phyloP scores from a whole-genome alignment of 2,113 vertebrate species.

The Dryoscopus gambensis region DNA sequence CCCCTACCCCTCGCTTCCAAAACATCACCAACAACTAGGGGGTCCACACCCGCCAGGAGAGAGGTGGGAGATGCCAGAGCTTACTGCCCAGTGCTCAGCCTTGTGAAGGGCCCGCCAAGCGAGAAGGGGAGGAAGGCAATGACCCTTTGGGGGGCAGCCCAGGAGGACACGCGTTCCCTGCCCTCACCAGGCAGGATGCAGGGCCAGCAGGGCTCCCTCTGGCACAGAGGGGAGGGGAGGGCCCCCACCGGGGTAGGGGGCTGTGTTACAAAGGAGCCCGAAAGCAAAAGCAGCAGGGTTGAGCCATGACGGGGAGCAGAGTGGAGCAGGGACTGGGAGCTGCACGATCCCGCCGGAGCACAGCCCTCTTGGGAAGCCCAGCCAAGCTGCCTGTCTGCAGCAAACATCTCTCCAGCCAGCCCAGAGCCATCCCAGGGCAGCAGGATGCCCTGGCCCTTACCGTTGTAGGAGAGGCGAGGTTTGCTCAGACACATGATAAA shows the following conservation, averaged over 20 bases:
- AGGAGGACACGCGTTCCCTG: rapidly evolving
- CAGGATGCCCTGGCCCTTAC: constrained; percentile 69
- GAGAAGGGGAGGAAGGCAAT: background rate
- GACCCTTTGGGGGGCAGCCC: background rate
- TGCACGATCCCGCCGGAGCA: background rate
- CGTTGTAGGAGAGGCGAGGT: constrained; percentile 98
- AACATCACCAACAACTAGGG: background rate
- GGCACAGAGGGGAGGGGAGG: background rate
- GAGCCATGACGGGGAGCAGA: background rate
- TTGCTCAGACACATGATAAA: constrained; percentile 99
- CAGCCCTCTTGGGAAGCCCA: background rate
- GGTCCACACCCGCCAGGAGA: background rate
- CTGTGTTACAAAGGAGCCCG: background rate
- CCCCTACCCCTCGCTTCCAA: background rate
- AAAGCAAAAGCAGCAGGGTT: background rate
- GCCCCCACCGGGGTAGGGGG: background rate
- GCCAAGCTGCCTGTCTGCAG: rapidly evolving
- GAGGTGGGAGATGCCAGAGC: background rate
- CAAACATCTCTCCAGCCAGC: background rate
- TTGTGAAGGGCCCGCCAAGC: background rate
- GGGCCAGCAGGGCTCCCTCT: background rate
- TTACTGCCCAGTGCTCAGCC: background rate
- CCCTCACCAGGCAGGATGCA: background rate
- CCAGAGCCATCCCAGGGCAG: background rate
- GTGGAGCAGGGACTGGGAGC: background rate